These are phyloP conservation scores for Anguilla marmorata DNA, from an alignment of 2,797 vertebrate genomes.

Conservation along the genomic window DNA sequence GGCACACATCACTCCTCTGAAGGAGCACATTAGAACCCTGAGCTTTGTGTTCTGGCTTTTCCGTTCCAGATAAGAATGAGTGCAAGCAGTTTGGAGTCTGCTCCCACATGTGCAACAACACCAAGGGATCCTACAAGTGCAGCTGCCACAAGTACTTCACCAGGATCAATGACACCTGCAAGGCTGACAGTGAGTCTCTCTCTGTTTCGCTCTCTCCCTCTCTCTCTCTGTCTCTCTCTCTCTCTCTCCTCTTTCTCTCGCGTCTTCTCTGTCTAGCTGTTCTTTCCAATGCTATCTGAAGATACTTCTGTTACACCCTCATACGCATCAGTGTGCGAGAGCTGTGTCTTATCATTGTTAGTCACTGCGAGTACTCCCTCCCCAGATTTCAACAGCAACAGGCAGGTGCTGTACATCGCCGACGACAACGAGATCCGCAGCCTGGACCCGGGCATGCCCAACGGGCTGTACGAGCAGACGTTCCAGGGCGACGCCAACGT, in stretches of 20 bases:
- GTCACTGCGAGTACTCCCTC: not conserved
- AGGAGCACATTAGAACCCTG: no score
- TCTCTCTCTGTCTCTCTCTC: not conserved
- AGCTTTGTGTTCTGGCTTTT: no score
- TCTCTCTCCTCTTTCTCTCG: not conserved
- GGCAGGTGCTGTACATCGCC: slow-evolving; percentile 89
- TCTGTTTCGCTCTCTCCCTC: not conserved
- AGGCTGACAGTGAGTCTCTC: slow-evolving; percentile 80
- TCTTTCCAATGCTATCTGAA: no score
- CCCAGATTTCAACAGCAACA: slow-evolving; percentile 73
- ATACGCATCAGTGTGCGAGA: no score
- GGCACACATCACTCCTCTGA: no score
- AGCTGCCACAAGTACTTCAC: slow-evolving; percentile 89
- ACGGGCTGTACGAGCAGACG: slow-evolving; percentile 88
- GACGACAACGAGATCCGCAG: slow-evolving; percentile 96
- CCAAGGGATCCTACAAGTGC: slow-evolving; percentile 89
- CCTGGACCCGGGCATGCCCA: slow-evolving; percentile 86
- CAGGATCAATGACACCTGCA: slow-evolving; percentile 88
- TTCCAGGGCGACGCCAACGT: slow-evolving; percentile 91
- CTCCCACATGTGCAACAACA: slow-evolving; percentile 96
- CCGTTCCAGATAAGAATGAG: slow-evolving; percentile 84
- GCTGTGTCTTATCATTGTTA: no score
- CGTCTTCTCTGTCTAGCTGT: not conserved
- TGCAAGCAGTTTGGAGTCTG: slow-evolving; percentile 86
- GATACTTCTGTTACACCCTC: no score